phyloP scores from a whole-genome alignment of 2,797 vertebrate species.

The Xerus rutilus region DNA sequence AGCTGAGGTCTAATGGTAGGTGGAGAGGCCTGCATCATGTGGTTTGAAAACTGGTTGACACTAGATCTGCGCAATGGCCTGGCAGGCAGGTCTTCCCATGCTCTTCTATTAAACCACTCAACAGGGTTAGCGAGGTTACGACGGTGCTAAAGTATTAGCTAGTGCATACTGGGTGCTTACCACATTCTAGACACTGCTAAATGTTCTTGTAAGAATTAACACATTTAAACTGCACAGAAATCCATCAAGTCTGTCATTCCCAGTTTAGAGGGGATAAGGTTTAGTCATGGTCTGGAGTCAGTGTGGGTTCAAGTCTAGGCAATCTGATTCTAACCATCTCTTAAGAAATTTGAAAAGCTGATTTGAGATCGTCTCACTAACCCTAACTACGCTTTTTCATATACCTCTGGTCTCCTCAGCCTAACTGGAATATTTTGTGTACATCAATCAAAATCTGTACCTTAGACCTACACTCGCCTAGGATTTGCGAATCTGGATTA shows the following conservation, averaged over 20 bases:
- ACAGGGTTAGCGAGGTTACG: background rate
- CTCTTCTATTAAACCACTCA: background rate
- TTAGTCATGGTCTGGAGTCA: background rate
- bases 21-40: background rate
- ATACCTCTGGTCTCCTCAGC: background rate
- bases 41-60: background rate
- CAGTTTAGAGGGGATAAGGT: background rate
- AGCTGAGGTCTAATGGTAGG: background rate
- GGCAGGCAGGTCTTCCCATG: background rate
- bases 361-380: background rate
- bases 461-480: background rate
- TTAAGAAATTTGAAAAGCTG: background rate
- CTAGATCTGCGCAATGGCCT: background rate
- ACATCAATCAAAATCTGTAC: background rate
- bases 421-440: background rate
- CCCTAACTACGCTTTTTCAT: background rate
- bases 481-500: background rate
- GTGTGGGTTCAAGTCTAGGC: background rate
- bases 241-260: background rate
- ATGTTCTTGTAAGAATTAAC: background rate
- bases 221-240: background rate
- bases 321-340: background rate
- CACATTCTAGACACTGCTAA: background rate
- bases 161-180: background rate
- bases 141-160: background rate